These are phyloP conservation scores for Lasioglossum villosulum DNA, from an alignment of 2,888 invertebrate species.

Conservation along the genomic window DNA sequence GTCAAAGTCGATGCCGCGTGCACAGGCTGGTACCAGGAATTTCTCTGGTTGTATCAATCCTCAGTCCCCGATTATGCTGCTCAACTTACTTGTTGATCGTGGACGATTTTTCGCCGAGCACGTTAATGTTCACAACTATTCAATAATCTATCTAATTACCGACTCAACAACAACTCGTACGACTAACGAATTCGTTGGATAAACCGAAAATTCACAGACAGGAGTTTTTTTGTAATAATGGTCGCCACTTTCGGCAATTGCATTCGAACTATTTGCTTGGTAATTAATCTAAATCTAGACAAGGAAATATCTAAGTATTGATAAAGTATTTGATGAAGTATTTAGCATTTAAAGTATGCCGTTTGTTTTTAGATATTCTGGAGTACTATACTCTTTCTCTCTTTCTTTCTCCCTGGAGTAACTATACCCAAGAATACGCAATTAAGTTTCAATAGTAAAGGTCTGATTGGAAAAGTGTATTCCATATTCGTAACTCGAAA, in stretches of 20 bases:
- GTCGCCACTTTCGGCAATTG: too few relatives aligned
- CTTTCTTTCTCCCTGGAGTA: not conserved
- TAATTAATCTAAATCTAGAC: too few relatives aligned
- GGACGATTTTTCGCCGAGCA: not conserved
- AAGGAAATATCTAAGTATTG: too few relatives aligned
- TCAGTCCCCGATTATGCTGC: conserved; percentile 10
- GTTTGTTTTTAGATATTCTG: too few relatives aligned
- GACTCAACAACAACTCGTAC: too few relatives aligned
- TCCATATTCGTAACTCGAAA: not conserved
- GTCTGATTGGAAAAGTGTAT: not conserved
- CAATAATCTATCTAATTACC: not conserved
- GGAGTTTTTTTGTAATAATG: too few relatives aligned
- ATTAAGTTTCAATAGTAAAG: not conserved
- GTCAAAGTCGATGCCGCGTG: conserved; percentile 68
- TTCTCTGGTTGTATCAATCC: conserved; percentile 39
- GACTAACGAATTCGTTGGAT: too few relatives aligned
- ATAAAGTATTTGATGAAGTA: too few relatives aligned
- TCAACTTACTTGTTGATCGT: not conserved
- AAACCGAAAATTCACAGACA: too few relatives aligned
- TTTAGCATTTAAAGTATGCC: too few relatives aligned
- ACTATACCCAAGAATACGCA: not conserved
- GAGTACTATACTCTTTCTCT: not conserved
- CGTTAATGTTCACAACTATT: not conserved
- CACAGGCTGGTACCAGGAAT: conserved; percentile 39
- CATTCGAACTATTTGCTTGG: too few relatives aligned